These are phyloP conservation scores for Phalacrocorax carbo DNA, from an alignment of 2,113 vertebrate genomes.

Conservation along the genomic window DNA sequence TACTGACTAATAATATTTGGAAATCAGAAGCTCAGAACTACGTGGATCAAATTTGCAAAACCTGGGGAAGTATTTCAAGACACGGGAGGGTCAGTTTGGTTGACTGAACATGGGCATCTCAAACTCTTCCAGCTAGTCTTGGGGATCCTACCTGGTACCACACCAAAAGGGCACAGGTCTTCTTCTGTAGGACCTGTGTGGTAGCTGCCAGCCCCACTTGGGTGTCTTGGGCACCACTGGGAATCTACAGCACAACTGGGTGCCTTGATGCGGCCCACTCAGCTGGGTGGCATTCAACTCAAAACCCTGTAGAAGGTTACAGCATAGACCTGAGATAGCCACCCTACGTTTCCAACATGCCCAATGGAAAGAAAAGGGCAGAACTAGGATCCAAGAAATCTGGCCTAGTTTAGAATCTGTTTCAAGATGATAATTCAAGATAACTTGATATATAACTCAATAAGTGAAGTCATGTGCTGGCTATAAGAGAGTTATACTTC, in stretches of 20 bases:
- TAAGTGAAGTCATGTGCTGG: not conserved
- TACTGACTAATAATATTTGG: not conserved
- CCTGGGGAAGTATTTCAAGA: not conserved
- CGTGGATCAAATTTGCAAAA: not conserved
- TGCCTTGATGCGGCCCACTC: not conserved
- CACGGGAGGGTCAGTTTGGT: not conserved
- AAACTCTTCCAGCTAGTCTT: not conserved
- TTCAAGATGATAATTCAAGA: not conserved
- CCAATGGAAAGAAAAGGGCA: not conserved
- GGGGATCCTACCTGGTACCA: too few relatives aligned
- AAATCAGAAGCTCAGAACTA: not conserved
- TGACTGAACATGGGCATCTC: not conserved
- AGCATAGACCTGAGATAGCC: not conserved
- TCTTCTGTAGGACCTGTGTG: not conserved
- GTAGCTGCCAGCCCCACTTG: not conserved
- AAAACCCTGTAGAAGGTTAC: not conserved
- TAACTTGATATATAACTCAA: too few relatives aligned
- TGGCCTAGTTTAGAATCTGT: not conserved
- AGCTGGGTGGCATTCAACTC: not conserved
- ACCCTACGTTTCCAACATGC: accelerated
- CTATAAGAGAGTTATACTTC: not conserved
- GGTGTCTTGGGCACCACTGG: not conserved
- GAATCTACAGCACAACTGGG: not conserved
- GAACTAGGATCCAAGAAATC: too few relatives aligned
- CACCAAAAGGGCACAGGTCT: not conserved